phyloP scores from a whole-genome alignment of 2,888 invertebrate genomes.

The Diabrotica balteata region DNA sequence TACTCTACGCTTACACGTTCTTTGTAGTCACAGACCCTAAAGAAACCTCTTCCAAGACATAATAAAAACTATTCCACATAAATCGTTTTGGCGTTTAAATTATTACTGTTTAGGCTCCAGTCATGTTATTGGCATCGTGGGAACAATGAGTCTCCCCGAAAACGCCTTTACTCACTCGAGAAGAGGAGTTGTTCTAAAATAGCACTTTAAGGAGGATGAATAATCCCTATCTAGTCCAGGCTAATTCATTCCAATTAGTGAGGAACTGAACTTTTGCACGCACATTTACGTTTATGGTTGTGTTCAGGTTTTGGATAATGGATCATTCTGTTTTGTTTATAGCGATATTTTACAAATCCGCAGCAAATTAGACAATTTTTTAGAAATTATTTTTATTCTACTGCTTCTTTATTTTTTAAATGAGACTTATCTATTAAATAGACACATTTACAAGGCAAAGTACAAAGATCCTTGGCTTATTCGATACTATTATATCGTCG shows the following conservation, averaged over 20 bases:
- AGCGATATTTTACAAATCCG: too few species aligned
- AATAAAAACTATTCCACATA: slow-evolving; percentile 1
- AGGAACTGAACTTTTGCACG: background rate
- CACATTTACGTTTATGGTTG: background rate
- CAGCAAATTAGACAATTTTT: too few species aligned
- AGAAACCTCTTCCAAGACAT: background rate
- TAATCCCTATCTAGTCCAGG: background rate
- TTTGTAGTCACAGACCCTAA: background rate
- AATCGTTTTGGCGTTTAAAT: slow-evolving; percentile 1
- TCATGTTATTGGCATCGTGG: slow-evolving; percentile 3
- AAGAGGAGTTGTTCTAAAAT: background rate
- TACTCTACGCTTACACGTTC: too few species aligned
- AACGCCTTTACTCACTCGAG: background rate
- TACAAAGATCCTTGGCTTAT: too few species aligned
- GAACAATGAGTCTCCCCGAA: slow-evolving; percentile 3
- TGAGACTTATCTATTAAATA: too few species aligned
- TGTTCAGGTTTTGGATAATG: too few species aligned
- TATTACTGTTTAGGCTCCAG: slow-evolving; percentile 3
- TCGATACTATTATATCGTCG: too few species aligned
- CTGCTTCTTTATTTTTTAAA: too few species aligned
- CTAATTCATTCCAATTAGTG: background rate
- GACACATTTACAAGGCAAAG: too few species aligned
- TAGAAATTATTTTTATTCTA: too few species aligned
- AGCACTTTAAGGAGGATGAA: background rate
- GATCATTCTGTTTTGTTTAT: too few species aligned